Base-by-base conservation (phyloP, 92 coral and sea anemone species). In the Parazoanthus swiftii region DNA sequence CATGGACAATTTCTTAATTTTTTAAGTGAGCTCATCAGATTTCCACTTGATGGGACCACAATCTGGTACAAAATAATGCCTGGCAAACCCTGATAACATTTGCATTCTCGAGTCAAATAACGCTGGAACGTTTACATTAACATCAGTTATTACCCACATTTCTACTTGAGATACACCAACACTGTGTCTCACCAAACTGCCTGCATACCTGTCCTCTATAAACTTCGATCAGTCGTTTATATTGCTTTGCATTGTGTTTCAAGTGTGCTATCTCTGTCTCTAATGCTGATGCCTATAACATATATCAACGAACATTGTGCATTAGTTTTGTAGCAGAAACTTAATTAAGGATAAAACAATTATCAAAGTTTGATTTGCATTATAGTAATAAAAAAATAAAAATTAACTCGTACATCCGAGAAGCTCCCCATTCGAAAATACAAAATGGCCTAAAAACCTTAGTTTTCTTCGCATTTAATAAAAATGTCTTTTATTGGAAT, bases 131-230 rank as follows among this genome's bases (percentile, higher is more conserved):
- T 15, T 13, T 54, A 13, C 18, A 54, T 54, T 54, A 2, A 80
- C 0, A 50, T 14, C 21, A 48, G 11, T 14, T 78, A 78, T 58
- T 18, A 2, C 14, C 29, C 0, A 1, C 1, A 0, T 26, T 43
- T 1, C 81, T 44, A 39, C 20, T 37, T 20, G 14, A 71, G 67
- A 38, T 23, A 8, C 4, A 25, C 15, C 37, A 70, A 25, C 2
- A 6, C 39, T 71, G 26, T 29, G 25, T 33, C 26, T 88, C 14
- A 73, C 88, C 29, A 37, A 0, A 6, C 35, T 77, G 58, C 16
- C 89, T 89, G 70, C 92, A 91, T 91, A 94, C 98, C 98, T 94
- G 92, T 8, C 93, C 93, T 86, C 94, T 93, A 76, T 93, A 94
- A 74, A 93, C 94, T 38, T 93, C 95, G 81, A 94, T 74, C 73